phyloP scores from a whole-genome alignment of 2,797 vertebrate genomes.

The Rhabdophis nuchalis region DNA sequence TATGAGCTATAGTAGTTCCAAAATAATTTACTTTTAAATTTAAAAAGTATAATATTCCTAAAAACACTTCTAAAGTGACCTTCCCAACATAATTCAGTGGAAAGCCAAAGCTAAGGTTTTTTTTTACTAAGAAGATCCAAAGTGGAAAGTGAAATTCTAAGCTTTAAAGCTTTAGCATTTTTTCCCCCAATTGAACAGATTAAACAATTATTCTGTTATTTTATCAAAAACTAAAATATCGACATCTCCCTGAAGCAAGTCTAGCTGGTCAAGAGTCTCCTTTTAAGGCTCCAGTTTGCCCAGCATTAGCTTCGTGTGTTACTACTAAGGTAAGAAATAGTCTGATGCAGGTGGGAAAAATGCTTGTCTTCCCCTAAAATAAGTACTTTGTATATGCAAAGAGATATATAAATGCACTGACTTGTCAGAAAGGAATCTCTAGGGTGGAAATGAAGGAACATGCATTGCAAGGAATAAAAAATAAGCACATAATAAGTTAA shows the following conservation, averaged over 20 bases:
- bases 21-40: conserved; percentile 37
- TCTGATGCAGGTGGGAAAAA: background rate
- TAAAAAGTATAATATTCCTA: conserved; percentile 22
- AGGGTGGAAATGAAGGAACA: background rate
- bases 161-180: background rate
- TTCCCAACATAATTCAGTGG: background rate
- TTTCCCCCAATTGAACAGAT: background rate
- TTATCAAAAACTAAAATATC: background rate
- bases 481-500: background rate
- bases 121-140: conserved; percentile 22
- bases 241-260: background rate
- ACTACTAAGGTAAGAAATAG: background rate
- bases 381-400: background rate
- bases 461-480: background rate
- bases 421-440: background rate
- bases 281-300: background rate
- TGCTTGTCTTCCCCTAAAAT: background rate
- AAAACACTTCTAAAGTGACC: background rate
- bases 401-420: background rate
- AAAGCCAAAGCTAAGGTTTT: background rate
- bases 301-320: background rate
- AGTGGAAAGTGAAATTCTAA: conserved; percentile 41
- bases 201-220: conserved; percentile 11
- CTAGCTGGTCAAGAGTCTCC: background rate
- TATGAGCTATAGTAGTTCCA: conserved; percentile 36